Evolutionary conservation across 2,113 vertebrate genomes (phyloP).

Genomic region (Phyllostomus hastatus): DNA sequence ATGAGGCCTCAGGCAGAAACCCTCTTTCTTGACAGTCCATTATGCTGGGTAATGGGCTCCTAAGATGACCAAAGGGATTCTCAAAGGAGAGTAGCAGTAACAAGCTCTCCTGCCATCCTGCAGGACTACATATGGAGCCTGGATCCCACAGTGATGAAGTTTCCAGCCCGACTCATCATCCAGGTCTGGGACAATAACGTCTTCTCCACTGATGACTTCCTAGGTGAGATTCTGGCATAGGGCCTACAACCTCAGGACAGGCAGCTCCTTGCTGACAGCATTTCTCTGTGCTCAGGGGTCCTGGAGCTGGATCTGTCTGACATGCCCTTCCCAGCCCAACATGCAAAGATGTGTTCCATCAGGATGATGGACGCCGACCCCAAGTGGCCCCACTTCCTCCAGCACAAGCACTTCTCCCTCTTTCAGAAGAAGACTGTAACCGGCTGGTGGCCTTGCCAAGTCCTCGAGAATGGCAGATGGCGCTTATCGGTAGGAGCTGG

Average conservation of each 20-base stretch:
- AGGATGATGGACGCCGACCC: background rate
- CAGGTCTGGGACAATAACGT: conserved; percentile 83
- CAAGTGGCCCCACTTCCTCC: background rate
- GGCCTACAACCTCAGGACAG: background rate
- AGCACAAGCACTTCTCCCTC: conserved; percentile 64
- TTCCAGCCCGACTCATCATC: conserved; percentile 81
- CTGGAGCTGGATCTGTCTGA: conserved; percentile 77
- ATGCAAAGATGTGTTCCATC: conserved; percentile 49
- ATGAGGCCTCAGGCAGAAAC: background rate
- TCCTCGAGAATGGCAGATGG: conserved; percentile 41
- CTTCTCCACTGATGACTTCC: conserved; percentile 77
- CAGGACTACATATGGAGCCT: conserved; percentile 82
- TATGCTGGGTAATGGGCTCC: background rate
- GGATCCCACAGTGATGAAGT: conserved; percentile 71
- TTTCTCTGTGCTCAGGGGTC: conserved; percentile 65
- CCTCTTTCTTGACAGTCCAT: background rate
- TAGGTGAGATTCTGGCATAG: conserved; percentile 68
- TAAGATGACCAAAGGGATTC: background rate
- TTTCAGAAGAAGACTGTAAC: conserved; percentile 71
- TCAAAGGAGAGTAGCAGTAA: background rate
- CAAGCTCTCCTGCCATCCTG: background rate
- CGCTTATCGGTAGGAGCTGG: conserved; percentile 72
- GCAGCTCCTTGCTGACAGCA: background rate
- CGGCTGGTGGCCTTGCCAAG: conserved; percentile 82
- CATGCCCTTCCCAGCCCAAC: conserved; percentile 63